phyloP scores from a whole-genome alignment of 2,113 vertebrate genomes.

The Cephalopholis sonnerati region DNA sequence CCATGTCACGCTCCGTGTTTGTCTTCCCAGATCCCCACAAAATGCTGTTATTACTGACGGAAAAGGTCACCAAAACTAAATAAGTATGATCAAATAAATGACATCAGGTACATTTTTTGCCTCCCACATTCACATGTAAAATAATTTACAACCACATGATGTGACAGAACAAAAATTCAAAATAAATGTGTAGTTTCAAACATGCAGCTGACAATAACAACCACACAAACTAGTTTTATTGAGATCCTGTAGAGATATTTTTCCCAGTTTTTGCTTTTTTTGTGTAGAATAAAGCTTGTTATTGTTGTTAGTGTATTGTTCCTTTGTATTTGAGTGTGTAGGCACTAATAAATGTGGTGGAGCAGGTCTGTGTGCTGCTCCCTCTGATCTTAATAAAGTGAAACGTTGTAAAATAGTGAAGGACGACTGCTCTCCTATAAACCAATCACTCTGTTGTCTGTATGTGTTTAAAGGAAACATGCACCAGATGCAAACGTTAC shows the following conservation, averaged over 20 bases:
- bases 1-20: too few species aligned
- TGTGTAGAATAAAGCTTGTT: background rate
- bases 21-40: too few species aligned
- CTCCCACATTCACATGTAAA: too few species aligned
- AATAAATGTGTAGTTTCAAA: too few species aligned
- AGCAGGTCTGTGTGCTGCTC: slow-evolving; percentile 1
- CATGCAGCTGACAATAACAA: too few species aligned
- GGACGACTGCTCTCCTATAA: background rate
- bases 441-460: background rate
- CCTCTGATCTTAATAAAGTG: slow-evolving; percentile 40
- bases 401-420: slow-evolving; percentile 26
- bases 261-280: too few species aligned
- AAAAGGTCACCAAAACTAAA: too few species aligned
- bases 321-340: background rate
- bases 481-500: background rate
- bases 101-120: too few species aligned
- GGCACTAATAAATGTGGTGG: background rate
- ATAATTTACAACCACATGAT: too few species aligned
- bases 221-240: background rate
- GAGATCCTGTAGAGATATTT: background rate
- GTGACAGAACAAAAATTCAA: too few species aligned
- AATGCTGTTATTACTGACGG: too few species aligned
- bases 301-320: background rate
- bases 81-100: too few species aligned
- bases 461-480: background rate